Base-by-base conservation (phyloP, 1,140 invertebrate genomes). In the Zaprionus camerounensis region DNA sequence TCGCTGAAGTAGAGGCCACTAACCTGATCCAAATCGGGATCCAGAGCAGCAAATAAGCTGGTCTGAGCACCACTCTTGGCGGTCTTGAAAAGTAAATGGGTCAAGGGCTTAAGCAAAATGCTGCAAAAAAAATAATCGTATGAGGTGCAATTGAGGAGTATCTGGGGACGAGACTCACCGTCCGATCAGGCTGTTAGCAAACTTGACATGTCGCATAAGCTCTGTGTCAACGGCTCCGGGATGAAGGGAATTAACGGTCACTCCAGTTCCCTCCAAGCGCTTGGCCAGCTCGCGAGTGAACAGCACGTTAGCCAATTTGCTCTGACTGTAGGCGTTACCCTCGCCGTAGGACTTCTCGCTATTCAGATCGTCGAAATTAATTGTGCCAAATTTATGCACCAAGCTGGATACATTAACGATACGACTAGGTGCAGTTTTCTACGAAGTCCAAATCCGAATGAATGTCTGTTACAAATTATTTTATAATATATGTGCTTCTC, bases 271-370 rank as follows among this genome's bases (percentile, higher is more conserved):
- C 93, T 96, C 76, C 62, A 97, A 91, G 93, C 93, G 94, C 71
- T 94, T 95, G 1, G 96, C 95, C 22, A 99, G 93, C 93, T 98
- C 96, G 56, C 93, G 94, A 0, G 96, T 97, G 85, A 98, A 98
- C n/a, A 99, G 93, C 17, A 98, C 87, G 93, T 97, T 98, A 11
- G 97, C 97, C 38, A 99, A 94, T 94, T 99, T 99, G 93, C 97
- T 98, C 93, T 98, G 96, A 71, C 94, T 94, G 93, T 98, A 99
- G 7, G 97, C 96, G 36, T 92, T 93, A n/a, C 92, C 93, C 28
- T 95, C 93, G 88, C 96, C 94, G 92, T 98, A 98, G 2, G 93
- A 92, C 65, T 94, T 93, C 15, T 95, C 94, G 78, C 95, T 95
- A 92, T 98, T 98, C 4, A 98, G 93, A 93, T 98, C 97, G 2